Base-by-base conservation (phyloP, 2,113 vertebrate genomes). In the Anthoscopus minutus region DNA sequence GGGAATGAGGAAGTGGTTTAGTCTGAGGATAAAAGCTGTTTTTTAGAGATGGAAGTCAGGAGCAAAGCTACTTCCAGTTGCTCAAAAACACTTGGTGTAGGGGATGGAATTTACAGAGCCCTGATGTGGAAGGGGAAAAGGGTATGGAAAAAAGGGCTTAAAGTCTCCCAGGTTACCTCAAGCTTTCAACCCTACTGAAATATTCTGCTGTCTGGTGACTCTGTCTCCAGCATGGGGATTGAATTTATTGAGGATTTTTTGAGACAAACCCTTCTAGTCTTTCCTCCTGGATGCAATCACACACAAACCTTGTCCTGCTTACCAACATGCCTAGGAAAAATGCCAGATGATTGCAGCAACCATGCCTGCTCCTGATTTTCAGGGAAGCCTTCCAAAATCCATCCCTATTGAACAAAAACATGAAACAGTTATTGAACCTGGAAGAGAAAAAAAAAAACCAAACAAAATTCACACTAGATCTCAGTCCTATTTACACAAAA, bases 381-480 rank as follows among this genome's bases (percentile, higher is more conserved):
- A 31, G 99, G 99, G 70, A 99, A 91, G 21, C 98, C 98, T 11
- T 99, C 98, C 91, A 99, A 93, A 84, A 99, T 94, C 99, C 99
- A 99, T 61, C 99, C 99, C 99, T 99, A 94, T 21, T 93, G 83
- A 96, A 85, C 76, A 73, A 96, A 97, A 80, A 72, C 57, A 92
- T 51, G 48, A 85, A 91, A 87, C 45, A 69, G 30, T 62, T 65
- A 86, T 70, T 47, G 61, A 93, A 70, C 50, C 33, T 72, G 48
- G 37, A 80, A 76, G 30, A 87, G 73, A 24, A 91, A 86, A 53
- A 83, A 45, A 18, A 3, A n/a, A n/a, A 3, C 4, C 4, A n/a
- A 25, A 15, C 7, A 21, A 91, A 79, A 61, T 42, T 38, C 77
- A 72, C 15, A 58, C 47, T 62, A 86, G 84, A 72, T 37, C 66